Evolutionary conservation across 1,140 invertebrate species (phyloP), one percentile per base, ranked within the genome.

Genomic region (Calephelis virginiensis): DNA sequence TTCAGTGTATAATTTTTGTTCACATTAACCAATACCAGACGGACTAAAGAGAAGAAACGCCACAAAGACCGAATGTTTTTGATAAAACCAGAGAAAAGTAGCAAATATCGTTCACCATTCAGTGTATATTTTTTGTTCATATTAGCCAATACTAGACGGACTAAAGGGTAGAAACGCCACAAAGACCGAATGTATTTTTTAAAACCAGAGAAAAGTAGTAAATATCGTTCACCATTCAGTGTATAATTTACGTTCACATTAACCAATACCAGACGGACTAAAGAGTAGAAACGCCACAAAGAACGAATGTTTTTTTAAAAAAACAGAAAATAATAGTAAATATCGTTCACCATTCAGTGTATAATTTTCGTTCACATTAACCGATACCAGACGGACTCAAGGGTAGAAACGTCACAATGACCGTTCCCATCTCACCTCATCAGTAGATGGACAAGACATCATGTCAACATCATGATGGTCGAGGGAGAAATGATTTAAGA

Each of bases 361-460:
- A 43, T 43, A 43, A 43, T 43, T 43, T 43, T 43, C 6, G 8
- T 28, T 28, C 5, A 56, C 50, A 56, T 28, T 5, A 14, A 56
- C 50, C 50, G 9, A 8, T 14, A 56, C 50, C 17, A 10, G 28
- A 56, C 50, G 50, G 50, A 56, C 50, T 28, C 49, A 40, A 38
- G 63, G 43, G 50, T 53, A 43, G 49, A 5, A 64, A 50, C 62
- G 48, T 17, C 60, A 40, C 5, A 47, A 17, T 53, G 38, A 48
- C 63, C n/a, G 17, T 6, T 43, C 48, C 47, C 49, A 64, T 69
- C 80, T 86, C 80, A 86, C 84, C 85, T 90, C 83, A 40, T 80
- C 80, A 59, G 76, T 72, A 17, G 80, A 82, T 8, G 77, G 74
- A 63, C 68, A 69, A 40, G 82, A 81, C 56, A 65, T 48, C 73